Conservation (phyloP, 2,113 vertebrate genomes). For the Phoenicopterus ruber region DNA sequence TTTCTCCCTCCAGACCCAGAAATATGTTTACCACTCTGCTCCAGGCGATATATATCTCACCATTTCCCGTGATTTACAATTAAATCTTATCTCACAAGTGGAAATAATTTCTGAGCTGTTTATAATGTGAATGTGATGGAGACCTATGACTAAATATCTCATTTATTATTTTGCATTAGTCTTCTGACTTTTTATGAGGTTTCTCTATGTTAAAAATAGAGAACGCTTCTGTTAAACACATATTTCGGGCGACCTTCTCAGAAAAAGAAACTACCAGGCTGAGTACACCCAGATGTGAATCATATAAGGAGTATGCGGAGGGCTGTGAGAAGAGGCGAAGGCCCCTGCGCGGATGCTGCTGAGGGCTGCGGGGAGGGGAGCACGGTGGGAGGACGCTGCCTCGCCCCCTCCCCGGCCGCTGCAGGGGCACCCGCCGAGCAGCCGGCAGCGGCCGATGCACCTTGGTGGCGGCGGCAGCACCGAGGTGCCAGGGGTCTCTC, state of each 20-base stretch:
- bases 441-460: not conserved
- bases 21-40: conserved; percentile 35
- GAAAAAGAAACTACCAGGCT: conserved; percentile 16
- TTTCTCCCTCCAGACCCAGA: conserved; percentile 38
- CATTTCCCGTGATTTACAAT: conserved; percentile 30
- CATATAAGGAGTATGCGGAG: not conserved
- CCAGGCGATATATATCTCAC: conserved; percentile 25
- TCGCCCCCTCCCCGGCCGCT: not conserved
- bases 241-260: conserved; percentile 29
- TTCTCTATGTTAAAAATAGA: conserved; percentile 41
- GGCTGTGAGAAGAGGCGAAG: not conserved
- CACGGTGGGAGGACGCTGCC: not conserved
- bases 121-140: not conserved
- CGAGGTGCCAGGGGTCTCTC: not conserved
- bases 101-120: conserved; percentile 25
- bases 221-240: not conserved
- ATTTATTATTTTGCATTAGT: conserved; percentile 55
- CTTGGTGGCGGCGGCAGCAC: not conserved
- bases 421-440: not conserved
- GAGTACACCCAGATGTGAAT: conserved; percentile 48
- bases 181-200: conserved; percentile 34
- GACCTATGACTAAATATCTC: conserved; percentile 55
- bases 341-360: not conserved
- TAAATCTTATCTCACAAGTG: conserved; percentile 20
- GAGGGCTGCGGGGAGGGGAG: not conserved